Evolutionary conservation across 2,113 vertebrate species (phyloP).

Genomic region (Oryzias curvinotus): DNA sequence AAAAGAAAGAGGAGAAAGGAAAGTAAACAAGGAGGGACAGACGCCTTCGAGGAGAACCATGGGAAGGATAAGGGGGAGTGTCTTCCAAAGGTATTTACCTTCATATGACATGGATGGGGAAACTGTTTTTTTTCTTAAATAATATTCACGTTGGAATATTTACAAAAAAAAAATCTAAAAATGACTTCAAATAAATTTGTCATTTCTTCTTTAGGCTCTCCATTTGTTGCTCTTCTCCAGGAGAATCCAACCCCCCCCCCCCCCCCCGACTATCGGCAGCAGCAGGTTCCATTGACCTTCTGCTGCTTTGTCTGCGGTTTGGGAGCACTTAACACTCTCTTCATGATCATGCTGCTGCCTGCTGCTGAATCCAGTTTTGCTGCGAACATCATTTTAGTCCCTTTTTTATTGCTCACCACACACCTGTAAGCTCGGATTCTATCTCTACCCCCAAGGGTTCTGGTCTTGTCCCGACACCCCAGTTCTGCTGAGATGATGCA

Average conservation of each 20-base stretch:
- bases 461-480: too few species aligned
- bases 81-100: background rate
- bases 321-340: background rate
- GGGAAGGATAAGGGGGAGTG: background rate
- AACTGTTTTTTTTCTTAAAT: background rate
- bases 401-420: background rate
- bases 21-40: constrained; percentile 6
- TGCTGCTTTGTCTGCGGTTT: too few species aligned
- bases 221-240: too few species aligned
- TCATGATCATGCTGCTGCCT: constrained; percentile 2
- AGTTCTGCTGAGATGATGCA: too few species aligned
- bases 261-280: too few species aligned
- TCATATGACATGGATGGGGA: background rate
- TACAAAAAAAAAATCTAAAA: background rate
- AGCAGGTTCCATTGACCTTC: too few species aligned
- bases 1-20: constrained; percentile 8
- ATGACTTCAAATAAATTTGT: too few species aligned
- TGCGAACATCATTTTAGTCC: constrained; percentile 2
- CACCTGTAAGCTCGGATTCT: background rate
- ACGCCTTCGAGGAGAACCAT: constrained; percentile 8
- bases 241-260: too few species aligned
- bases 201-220: too few species aligned
- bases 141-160: background rate
- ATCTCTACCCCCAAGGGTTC: background rate
- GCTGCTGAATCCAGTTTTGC: background rate